Percentiles rank a stretch among this genome's conserved stretches.
Conservation (phyloP, 2,113 vertebrate species). For the Anolis carolinensis region DNA sequence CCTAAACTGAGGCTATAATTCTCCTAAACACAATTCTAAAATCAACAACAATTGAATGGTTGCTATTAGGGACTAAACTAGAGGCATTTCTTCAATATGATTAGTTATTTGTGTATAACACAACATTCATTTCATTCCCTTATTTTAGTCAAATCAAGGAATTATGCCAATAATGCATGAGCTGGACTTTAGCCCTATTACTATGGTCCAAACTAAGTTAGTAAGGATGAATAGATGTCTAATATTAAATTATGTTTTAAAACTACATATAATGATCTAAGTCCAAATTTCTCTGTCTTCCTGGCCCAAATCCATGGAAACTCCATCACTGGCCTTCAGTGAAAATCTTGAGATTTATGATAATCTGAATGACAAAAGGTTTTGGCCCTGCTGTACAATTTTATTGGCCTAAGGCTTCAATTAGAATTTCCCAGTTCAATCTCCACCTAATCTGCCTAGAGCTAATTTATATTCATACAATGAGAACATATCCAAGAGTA, state of each 20-base stretch:
- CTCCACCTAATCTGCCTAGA: constrained; percentile 72
- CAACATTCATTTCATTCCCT: neutral
- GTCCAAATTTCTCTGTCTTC: constrained; percentile 12
- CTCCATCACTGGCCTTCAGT: constrained; percentile 51
- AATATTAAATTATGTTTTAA: constrained; percentile 22
- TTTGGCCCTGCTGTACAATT: constrained; percentile 58
- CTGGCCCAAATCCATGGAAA: constrained; percentile 54
- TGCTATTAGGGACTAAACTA: neutral
- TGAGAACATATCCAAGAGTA: constrained; percentile 63
- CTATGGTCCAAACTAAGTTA: constrained; percentile 1
- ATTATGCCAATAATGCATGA: neutral
- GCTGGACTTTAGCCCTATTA: neutral
- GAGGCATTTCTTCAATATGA: neutral
- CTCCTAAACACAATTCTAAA: constrained; percentile 15
- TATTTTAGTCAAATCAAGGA: neutral
- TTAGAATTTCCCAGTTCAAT: constrained; percentile 66
- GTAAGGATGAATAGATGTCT: neutral
- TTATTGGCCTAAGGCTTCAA: constrained; percentile 62
- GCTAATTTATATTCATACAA: constrained; percentile 70
- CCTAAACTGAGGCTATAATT: neutral
- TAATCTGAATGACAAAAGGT: constrained; percentile 63
- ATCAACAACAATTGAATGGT: neutral
- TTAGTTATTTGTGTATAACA: neutral
- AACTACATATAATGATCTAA: constrained; percentile 44
- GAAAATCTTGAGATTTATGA: constrained; percentile 57